Conservation (phyloP, 2,113 vertebrate species). For the Orthochromis indermauri region DNA sequence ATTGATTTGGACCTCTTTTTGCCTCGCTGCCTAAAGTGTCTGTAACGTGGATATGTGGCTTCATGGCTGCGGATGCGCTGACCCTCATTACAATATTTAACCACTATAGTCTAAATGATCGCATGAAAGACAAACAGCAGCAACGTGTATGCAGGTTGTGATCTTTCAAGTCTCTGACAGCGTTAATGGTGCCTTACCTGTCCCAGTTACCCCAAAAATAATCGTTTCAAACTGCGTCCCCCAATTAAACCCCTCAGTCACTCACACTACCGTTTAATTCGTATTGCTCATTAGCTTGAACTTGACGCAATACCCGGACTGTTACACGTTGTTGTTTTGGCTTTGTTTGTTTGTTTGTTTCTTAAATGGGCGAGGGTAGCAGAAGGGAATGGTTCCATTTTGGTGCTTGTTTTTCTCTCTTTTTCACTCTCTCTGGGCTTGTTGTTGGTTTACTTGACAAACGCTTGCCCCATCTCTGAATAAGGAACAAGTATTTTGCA, state of each 20-base stretch:
- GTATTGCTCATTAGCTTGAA: background rate
- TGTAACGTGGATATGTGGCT: background rate
- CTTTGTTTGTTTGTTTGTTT: constrained; percentile 40
- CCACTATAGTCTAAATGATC: background rate
- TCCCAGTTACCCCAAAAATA: constrained; percentile 36
- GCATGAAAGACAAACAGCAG: background rate
- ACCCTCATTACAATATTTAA: background rate
- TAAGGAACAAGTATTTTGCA: constrained; percentile 57
- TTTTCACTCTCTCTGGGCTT: constrained; percentile 26
- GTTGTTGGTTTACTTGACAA: constrained; percentile 56
- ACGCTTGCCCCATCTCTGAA: constrained; percentile 41
- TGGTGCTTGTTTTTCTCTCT: constrained; percentile 18
- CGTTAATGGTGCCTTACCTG: constrained; percentile 3
- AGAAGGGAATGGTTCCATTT: constrained; percentile 25
- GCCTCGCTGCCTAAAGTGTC: background rate
- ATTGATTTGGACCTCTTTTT: background rate
- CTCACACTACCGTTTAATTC: constrained; percentile 2
- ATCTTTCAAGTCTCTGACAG: constrained; percentile 38
- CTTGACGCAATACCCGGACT: background rate
- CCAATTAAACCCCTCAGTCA: constrained; percentile 49
- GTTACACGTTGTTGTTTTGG: constrained; percentile 3
- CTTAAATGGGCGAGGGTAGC: constrained; percentile 36
- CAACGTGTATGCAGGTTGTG: constrained; percentile 8
- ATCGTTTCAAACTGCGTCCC: constrained; percentile 58
- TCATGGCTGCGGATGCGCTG: background rate